Evolutionary conservation across 2,797 vertebrate species (phyloP).

Genomic region (Argya squamiceps): DNA sequence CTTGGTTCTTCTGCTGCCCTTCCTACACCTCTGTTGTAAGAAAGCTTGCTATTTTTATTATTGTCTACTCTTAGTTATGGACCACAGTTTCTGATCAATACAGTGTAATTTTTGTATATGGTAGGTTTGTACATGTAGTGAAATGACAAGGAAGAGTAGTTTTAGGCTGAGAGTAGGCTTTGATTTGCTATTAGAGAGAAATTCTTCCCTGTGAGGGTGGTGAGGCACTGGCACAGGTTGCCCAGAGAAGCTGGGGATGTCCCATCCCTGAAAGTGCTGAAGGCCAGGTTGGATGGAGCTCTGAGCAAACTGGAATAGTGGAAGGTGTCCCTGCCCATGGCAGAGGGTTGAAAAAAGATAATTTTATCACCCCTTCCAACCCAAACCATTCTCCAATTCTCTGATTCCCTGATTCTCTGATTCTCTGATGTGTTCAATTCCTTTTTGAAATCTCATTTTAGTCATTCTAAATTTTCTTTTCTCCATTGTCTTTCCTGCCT

Average conservation of each 20-base stretch:
- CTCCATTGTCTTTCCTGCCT: background rate
- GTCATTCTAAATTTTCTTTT: background rate
- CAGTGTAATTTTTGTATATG: background rate
- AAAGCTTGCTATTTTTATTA: background rate
- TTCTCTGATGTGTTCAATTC: background rate
- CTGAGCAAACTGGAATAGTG: too few species aligned
- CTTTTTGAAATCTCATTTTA: background rate
- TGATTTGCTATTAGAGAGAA: background rate
- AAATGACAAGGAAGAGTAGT: background rate
- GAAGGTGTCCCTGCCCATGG: background rate
- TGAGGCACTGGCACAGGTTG: fast-evolving
- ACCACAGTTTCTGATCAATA: background rate
- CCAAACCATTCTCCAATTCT: background rate
- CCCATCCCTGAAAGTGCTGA: background rate
- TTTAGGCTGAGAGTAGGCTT: background rate
- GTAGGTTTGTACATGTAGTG: background rate
- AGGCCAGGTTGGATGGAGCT: background rate
- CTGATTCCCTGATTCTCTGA: background rate
- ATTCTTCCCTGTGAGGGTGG: background rate
- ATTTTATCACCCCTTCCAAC: background rate
- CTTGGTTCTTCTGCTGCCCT: background rate
- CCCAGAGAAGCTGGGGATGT: background rate
- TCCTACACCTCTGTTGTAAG: background rate
- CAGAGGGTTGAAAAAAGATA: background rate
- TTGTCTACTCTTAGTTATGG: background rate